Conservation (phyloP, 2,797 vertebrate genomes). For the Sebastolobus altivelis region DNA sequence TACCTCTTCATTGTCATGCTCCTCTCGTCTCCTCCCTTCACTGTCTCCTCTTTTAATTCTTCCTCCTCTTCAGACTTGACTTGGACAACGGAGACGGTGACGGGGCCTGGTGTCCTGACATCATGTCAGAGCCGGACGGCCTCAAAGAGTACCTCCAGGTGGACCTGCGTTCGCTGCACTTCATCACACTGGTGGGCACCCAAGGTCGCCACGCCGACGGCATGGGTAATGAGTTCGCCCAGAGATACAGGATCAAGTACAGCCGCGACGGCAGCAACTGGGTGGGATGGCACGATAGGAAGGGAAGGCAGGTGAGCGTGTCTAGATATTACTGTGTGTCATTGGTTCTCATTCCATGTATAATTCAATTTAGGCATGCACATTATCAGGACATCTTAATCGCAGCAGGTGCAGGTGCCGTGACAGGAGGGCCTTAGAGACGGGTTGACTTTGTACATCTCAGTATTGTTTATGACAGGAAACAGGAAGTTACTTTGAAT, state of each 20-base stretch:
- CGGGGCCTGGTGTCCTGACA: constrained; percentile 95
- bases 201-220: constrained; percentile 96
- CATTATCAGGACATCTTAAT: neutral
- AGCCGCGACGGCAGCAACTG: constrained; percentile 94
- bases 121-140: constrained; percentile 88
- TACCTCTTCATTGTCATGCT: neutral
- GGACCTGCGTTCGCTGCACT: constrained; percentile 92
- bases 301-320: constrained; percentile 89
- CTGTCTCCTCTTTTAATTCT: neutral
- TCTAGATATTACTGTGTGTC: neutral
- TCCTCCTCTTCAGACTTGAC: constrained; percentile 87
- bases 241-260: constrained; percentile 95
- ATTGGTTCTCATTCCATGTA: constrained; percentile 3
- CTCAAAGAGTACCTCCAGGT: constrained; percentile 95
- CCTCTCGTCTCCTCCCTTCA: neutral
- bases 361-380: neutral
- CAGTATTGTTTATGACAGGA: neutral
- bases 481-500: neutral
- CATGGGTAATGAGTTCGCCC: constrained; percentile 96
- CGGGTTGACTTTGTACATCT: neutral
- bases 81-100: constrained; percentile 93
- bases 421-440: neutral
- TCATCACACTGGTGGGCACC: constrained; percentile 96
- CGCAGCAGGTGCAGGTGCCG: neutral
- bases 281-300: constrained; percentile 93